Base-by-base conservation (phyloP, 2,888 invertebrate genomes). In the Microctonus aethiopoides region DNA sequence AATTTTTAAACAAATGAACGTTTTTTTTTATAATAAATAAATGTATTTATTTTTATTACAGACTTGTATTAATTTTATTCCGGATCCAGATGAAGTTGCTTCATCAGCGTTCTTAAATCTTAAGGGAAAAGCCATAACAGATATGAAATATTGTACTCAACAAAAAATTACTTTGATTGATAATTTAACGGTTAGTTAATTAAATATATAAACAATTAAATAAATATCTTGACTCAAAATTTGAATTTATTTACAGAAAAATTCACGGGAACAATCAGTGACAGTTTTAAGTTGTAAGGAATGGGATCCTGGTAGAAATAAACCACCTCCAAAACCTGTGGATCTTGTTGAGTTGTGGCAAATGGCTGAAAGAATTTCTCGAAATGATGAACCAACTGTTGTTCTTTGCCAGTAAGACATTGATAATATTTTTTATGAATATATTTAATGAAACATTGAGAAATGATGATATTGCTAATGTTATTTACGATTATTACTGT, bases 371-470 rank as follows among this genome's bases (percentile, higher is more conserved):
- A 78, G 77, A 29, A 75, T 85, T 2, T 77, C 84, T 1, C 81
- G 83, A 70, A 76, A 81, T 32, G 81, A 84, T 1, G 78, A 80
- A 26, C 83, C 83, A 1, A 79, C 85, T 5, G 75, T 87, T 5
- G 81, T 87, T 4, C 82, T 86, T 16, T 88, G 88, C 84, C 84
- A 85, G 88, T 88, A 82, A 84, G 83, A 78, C 59, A 56, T 36
- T 67, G 4, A n/a, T 22, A 46, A 46, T 63, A 66, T 54, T 36
- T 11, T 20, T 29, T 29, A 29, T 29, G 29, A 5, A 29, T 26
- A 32, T n/a, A n/a, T n/a, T n/a, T n/a, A n/a, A n/a, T n/a, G n/a
- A n/a, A n/a, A n/a, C n/a, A n/a, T n/a, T n/a, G n/a, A n/a, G n/a
- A n/a, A n/a, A n/a, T n/a, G n/a, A n/a, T n/a, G n/a, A n/a, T n/a